These are phyloP conservation scores for Deilephila porcellus DNA, from an alignment of 2,888 invertebrate species.

Conservation along the genomic window DNA sequence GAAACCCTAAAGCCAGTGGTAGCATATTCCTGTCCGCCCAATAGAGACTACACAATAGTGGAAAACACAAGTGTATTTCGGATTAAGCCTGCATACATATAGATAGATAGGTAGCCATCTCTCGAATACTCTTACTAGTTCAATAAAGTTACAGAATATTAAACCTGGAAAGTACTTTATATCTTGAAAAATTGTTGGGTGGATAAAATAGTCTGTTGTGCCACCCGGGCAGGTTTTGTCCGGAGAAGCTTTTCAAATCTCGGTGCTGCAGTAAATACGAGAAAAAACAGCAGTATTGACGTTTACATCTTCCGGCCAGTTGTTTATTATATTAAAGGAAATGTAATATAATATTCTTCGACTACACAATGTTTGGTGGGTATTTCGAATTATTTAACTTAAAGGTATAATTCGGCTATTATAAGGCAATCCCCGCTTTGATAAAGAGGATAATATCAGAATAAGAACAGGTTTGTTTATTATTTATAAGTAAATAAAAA, in stretches of 20 bases:
- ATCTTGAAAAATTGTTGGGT: neutral
- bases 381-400: neutral
- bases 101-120: no score
- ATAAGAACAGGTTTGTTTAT: no score
- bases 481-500: no score
- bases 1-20: no score
- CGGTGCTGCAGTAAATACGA: conserved; percentile 2
- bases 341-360: neutral
- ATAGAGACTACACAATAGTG: no score
- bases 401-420: neutral
- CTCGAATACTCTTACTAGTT: neutral
- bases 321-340: conserved; percentile 2
- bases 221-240: conserved; percentile 9
- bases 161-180: neutral
- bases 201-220: neutral
- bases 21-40: no score
- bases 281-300: conserved; percentile 13
- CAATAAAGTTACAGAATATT: neutral
- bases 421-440: no score
- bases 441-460: no score
- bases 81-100: no score
- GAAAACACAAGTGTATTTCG: no score
- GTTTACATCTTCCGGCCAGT: conserved; percentile 2
- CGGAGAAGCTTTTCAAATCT: conserved; percentile 8
- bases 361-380: neutral